phyloP scores from a whole-genome alignment of 2,888 invertebrate genomes.

The Hyalella azteca region DNA sequence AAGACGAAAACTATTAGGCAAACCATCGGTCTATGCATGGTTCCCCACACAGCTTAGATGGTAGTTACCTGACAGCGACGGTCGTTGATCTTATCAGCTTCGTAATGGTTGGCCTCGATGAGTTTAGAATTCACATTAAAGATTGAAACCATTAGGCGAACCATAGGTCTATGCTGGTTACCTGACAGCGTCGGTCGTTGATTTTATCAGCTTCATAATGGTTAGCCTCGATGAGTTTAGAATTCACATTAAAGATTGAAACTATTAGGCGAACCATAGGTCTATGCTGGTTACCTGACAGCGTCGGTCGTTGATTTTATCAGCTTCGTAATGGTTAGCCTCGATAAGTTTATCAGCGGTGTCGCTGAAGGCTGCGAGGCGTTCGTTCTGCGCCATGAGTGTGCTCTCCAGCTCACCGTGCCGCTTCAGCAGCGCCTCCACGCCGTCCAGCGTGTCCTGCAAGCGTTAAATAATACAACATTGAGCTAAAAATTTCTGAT shows the following conservation, averaged over 20 bases:
- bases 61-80: conserved; percentile 52
- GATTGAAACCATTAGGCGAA: too few species aligned
- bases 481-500: too few species aligned
- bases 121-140: too few species aligned
- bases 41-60: too few species aligned
- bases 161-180: too few species aligned
- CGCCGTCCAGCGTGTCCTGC: conserved; percentile 85
- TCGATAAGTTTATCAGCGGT: conserved; percentile 81
- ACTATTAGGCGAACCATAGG: too few species aligned
- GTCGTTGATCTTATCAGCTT: conserved; percentile 56
- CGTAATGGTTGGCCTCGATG: conserved; percentile 69
- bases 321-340: conserved; percentile 65
- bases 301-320: conserved; percentile 54
- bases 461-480: too few species aligned
- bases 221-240: conserved; percentile 75
- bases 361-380: conserved; percentile 80
- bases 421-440: conserved; percentile 88
- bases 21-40: too few species aligned
- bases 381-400: conserved; percentile 89
- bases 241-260: too few species aligned
- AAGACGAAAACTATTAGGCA: too few species aligned
- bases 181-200: conserved; percentile 54
- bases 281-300: conserved; percentile 54
- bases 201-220: conserved; percentile 58
- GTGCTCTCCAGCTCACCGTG: conserved; percentile 94